These are phyloP conservation scores for Upupa epops DNA, from an alignment of 2,113 vertebrate genomes.

Conservation along the genomic window DNA sequence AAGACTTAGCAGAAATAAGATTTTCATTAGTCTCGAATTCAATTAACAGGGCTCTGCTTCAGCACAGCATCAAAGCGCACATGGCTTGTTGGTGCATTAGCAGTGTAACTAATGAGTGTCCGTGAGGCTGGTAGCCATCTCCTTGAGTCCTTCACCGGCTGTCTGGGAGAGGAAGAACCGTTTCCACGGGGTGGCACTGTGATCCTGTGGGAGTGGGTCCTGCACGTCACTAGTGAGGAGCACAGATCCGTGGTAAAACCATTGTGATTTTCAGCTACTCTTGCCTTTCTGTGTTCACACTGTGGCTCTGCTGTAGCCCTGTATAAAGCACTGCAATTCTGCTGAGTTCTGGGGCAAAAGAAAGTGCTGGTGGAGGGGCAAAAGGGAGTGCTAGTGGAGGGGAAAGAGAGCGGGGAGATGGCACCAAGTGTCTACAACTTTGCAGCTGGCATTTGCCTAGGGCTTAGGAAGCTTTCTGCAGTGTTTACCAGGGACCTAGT, in stretches of 20 bases:
- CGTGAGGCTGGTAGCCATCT: background rate
- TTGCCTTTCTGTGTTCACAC: rapidly evolving
- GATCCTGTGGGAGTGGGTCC: background rate
- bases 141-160: rapidly evolving
- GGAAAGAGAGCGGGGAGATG: background rate
- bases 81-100: background rate
- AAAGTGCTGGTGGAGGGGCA: too few relatives aligned
- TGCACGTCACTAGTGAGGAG: background rate
- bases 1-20: background rate
- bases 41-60: background rate
- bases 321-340: background rate
- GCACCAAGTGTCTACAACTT: background rate
- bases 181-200: slow-evolving; percentile 64
- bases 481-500: background rate
- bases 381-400: background rate
- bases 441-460: background rate
- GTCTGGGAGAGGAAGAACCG: background rate
- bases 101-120: background rate
- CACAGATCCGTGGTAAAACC: rapidly evolving
- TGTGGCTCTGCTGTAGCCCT: background rate
- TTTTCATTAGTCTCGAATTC: slow-evolving; percentile 16
- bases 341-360: background rate
- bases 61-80: background rate
- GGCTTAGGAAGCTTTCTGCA: background rate
- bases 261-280: background rate